These are phyloP conservation scores for Eupristina koningsbergeri DNA, from an alignment of 1,140 invertebrate genomes.

Conservation along the genomic window DNA sequence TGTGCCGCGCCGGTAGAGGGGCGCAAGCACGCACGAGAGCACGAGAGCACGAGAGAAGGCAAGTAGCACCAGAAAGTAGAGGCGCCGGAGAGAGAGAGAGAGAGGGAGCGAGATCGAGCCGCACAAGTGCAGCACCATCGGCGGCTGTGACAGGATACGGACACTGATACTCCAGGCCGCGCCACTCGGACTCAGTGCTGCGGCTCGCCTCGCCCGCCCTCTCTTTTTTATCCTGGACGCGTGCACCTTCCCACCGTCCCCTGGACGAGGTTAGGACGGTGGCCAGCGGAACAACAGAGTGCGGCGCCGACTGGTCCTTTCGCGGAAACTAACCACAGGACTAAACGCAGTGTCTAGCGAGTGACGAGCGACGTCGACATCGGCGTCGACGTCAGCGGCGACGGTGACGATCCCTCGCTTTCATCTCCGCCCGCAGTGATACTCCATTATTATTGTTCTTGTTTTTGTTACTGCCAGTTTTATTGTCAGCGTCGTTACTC, in stretches of 20 bases:
- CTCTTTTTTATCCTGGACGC: neutral
- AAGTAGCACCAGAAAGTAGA: neutral
- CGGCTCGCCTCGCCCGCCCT: no score
- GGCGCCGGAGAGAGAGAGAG: no score
- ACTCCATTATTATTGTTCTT: no score
- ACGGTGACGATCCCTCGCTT: neutral
- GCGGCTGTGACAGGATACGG: no score
- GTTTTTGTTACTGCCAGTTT: no score
- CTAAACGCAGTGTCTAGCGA: neutral
- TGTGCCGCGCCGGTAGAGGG: conserved; percentile 9
- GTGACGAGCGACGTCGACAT: neutral
- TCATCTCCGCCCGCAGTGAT: neutral
- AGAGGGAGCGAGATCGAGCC: no score
- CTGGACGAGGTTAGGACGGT: neutral
- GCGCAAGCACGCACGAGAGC: neutral
- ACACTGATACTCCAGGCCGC: no score
- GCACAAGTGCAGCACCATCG: no score
- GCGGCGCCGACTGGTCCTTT: conserved; percentile 5
- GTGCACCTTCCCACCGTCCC: neutral
- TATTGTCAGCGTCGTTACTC: no score
- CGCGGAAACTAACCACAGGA: neutral
- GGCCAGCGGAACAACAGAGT: neutral
- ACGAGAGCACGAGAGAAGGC: neutral
- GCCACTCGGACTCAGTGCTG: no score
- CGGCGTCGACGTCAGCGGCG: no score